These are phyloP conservation scores for Lampropteryx suffumata DNA, from an alignment of 2,888 invertebrate species.

Conservation along the genomic window DNA sequence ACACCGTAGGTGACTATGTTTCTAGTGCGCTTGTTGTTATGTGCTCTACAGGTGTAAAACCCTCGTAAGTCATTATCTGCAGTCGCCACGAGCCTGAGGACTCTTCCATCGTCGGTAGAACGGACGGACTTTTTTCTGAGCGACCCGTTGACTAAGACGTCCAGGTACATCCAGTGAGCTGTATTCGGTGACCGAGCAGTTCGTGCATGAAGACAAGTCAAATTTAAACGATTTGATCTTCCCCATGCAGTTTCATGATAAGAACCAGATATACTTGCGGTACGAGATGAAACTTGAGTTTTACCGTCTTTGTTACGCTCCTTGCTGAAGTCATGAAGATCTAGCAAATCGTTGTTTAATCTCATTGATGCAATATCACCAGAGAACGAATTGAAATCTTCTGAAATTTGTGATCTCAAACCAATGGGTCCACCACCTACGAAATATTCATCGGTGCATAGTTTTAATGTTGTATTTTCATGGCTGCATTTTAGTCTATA, in stretches of 20 bases:
- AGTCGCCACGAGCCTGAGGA: slow-evolving; percentile 58
- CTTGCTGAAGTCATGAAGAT: slow-evolving; percentile 55
- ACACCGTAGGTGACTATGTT: slow-evolving; percentile 75
- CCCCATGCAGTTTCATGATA: slow-evolving; percentile 72
- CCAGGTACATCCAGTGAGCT: slow-evolving; percentile 66
- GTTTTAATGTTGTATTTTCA: slow-evolving; percentile 11
- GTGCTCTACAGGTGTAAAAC: slow-evolving; percentile 70
- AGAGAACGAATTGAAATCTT: slow-evolving; percentile 53
- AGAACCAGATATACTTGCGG: slow-evolving; percentile 69
- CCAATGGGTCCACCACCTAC: slow-evolving; percentile 60
- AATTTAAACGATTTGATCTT: slow-evolving; percentile 60
- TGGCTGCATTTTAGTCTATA: not conserved
- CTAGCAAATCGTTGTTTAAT: slow-evolving; percentile 53
- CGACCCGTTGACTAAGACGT: slow-evolving; percentile 47
- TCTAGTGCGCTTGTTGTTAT: slow-evolving; percentile 51
- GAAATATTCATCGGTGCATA: slow-evolving; percentile 66
- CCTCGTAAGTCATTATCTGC: slow-evolving; percentile 62
- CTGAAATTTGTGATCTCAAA: slow-evolving; percentile 40
- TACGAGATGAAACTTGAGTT: slow-evolving; percentile 65
- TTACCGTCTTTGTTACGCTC: slow-evolving; percentile 57
- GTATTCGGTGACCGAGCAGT: slow-evolving; percentile 43
- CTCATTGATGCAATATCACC: slow-evolving; percentile 61
- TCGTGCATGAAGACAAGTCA: slow-evolving; percentile 67
- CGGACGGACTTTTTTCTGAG: slow-evolving; percentile 47
- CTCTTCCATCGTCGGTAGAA: slow-evolving; percentile 60